Conservation (phyloP, 2,888 invertebrate species). For the Erpobdella octoculata region DNA sequence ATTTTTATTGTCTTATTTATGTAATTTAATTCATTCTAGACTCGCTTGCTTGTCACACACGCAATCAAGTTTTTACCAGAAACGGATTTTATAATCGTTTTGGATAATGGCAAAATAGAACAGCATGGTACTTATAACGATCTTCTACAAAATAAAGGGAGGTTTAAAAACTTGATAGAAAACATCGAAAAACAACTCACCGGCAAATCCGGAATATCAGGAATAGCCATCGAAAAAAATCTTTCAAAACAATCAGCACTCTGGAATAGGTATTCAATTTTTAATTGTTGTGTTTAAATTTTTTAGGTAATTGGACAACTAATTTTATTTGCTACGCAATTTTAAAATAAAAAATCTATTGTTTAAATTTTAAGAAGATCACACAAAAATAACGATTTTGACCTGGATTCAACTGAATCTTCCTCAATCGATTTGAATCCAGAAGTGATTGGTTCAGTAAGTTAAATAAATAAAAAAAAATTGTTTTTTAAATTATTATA, state of each 20-base stretch:
- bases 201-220: background rate
- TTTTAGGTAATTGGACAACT: too few relatives aligned
- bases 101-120: background rate
- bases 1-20: background rate
- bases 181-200: background rate
- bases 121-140: conserved; percentile 10
- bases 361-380: too few relatives aligned
- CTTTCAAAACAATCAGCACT: too few relatives aligned
- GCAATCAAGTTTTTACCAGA: conserved; percentile 10
- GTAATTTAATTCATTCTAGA: background rate
- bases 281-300: too few relatives aligned
- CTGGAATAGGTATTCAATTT: too few relatives aligned
- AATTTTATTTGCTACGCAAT: too few relatives aligned
- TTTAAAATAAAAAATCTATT: too few relatives aligned
- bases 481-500: too few relatives aligned
- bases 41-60: conserved; percentile 2
- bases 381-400: too few relatives aligned
- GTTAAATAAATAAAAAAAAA: too few relatives aligned
- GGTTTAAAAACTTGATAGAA: background rate
- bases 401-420: too few relatives aligned
- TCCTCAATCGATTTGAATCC: background rate
- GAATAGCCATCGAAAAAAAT: too few relatives aligned
- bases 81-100: background rate
- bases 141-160: background rate
- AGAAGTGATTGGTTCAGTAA: background rate